Percentiles rank a stretch among this genome's conserved stretches.
These are phyloP conservation scores for Albula glossodonta DNA, from an alignment of 2,113 vertebrate species.

Conservation along the genomic window DNA sequence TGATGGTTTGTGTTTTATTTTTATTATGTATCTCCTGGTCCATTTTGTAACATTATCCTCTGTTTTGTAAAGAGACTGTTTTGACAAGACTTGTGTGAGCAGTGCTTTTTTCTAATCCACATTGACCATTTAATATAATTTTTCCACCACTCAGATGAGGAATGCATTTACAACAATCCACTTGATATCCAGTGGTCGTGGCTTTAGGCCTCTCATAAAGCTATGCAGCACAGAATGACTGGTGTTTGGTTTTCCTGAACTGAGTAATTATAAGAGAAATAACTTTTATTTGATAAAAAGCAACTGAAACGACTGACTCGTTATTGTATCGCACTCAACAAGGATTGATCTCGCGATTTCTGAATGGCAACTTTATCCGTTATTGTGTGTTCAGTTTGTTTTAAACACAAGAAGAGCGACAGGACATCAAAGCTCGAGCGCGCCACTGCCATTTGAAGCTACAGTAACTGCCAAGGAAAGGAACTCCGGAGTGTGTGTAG, in stretches of 20 bases:
- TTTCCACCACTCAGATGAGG: not conserved
- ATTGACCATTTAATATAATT: not conserved
- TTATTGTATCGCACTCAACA: not conserved
- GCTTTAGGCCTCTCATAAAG: too few relatives aligned
- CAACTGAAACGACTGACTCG: not conserved
- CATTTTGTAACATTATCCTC: slow-evolving; percentile 58
- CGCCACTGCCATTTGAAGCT: not conserved
- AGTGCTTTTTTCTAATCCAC: slow-evolving; percentile 18
- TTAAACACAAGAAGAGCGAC: not conserved
- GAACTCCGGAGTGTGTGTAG: not conserved
- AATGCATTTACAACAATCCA: not conserved
- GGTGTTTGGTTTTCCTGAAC: too few relatives aligned
- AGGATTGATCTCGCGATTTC: too few relatives aligned
- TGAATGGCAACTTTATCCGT: not conserved
- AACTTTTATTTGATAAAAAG: not conserved
- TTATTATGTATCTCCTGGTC: slow-evolving; percentile 51
- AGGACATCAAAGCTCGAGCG: not conserved
- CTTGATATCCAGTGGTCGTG: too few relatives aligned
- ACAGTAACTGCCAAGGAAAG: not conserved
- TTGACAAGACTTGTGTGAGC: slow-evolving; percentile 47
- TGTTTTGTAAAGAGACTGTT: slow-evolving; percentile 69
- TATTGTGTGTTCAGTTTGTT: not conserved
- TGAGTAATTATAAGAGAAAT: not conserved
- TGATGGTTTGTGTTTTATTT: slow-evolving; percentile 46
- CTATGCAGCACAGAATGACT: too few relatives aligned